Evolutionary conservation across 2,113 vertebrate species (phyloP).

Genomic region (Tapirus terrestris): DNA sequence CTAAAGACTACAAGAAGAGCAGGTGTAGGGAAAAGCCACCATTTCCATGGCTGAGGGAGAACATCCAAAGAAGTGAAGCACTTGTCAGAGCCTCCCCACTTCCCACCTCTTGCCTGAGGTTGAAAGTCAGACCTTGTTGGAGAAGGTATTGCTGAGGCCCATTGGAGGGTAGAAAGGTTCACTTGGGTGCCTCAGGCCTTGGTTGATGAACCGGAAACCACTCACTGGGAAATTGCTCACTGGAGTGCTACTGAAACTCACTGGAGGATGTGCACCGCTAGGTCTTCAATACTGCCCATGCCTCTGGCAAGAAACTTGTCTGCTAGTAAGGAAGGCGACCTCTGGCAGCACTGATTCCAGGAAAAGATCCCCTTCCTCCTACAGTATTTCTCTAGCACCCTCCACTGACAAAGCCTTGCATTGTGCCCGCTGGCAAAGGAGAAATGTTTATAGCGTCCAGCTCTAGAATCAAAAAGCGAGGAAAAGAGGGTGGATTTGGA

Average conservation of each 20-base stretch:
- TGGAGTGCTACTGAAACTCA: neutral
- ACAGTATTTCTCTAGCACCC: neutral
- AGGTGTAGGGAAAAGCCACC: neutral
- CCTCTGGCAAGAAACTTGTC: neutral
- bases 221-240: neutral
- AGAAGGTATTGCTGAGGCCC: neutral
- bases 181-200: neutral
- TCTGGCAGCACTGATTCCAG: neutral
- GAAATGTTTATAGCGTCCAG: neutral
- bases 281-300: neutral
- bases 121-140: neutral
- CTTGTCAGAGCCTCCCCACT: neutral
- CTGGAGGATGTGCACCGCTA: rapidly evolving
- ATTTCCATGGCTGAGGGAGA: neutral
- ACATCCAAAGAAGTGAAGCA: neutral
- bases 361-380: neutral
- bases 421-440: neutral
- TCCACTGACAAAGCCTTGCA: neutral
- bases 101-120: neutral
- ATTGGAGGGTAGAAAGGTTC: neutral
- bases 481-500: neutral
- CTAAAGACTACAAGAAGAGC: neutral
- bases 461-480: neutral
- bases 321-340: neutral
- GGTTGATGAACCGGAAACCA: neutral